Evolutionary conservation across 2,888 invertebrate species (phyloP).

Genomic region (Tenodera sinensis): DNA sequence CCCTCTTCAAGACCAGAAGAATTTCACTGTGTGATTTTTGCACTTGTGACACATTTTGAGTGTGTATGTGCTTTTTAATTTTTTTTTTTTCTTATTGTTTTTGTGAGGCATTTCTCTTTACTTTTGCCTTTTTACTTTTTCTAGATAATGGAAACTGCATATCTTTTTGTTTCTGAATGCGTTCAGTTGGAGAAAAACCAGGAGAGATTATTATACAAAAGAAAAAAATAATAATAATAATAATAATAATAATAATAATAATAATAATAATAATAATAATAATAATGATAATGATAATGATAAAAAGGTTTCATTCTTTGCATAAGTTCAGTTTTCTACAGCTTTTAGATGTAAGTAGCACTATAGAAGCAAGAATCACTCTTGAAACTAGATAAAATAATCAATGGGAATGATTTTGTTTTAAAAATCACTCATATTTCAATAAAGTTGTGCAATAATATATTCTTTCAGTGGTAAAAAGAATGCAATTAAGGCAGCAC

Average conservation of each 20-base stretch:
- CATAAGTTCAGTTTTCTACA: neutral
- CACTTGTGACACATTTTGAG: neutral
- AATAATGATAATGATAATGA: too few relatives aligned
- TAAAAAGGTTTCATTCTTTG: neutral
- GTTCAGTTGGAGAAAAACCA: neutral
- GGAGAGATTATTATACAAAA: neutral
- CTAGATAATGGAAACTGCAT: neutral
- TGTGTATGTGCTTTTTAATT: neutral
- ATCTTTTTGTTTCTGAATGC: neutral
- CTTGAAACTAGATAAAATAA: neutral
- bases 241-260: too few relatives aligned
- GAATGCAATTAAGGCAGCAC: neutral
- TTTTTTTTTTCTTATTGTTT: neutral
- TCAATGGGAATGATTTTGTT: neutral
- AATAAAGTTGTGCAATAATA: neutral
- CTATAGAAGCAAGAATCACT: neutral
- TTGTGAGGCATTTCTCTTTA: too few relatives aligned
- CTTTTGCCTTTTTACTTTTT: neutral
- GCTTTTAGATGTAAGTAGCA: neutral
- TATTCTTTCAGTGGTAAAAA: neutral
- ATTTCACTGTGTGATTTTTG: too few relatives aligned
- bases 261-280: too few relatives aligned
- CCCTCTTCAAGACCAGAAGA: too few relatives aligned
- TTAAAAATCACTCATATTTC: neutral
- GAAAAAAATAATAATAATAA: neutral